A percentile compares a stretch with the other conserved stretches of the same genome.
Conservation (phyloP, 2,113 vertebrate species). For the Nerophis lumbriciformis region DNA sequence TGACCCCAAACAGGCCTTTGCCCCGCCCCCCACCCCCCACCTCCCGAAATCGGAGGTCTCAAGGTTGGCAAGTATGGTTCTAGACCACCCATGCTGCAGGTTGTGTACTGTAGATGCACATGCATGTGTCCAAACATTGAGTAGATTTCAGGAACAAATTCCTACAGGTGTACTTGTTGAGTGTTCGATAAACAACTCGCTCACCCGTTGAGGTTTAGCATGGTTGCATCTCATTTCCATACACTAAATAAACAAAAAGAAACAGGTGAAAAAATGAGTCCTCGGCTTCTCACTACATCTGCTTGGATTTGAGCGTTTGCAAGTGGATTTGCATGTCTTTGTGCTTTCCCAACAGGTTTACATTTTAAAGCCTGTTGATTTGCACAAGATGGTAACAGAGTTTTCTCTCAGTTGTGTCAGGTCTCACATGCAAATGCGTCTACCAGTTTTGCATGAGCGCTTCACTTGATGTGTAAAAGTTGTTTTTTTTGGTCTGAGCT, state of each 20-base stretch:
- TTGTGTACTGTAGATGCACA: neutral
- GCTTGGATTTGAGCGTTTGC: constrained; percentile 48
- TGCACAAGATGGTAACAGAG: constrained; percentile 44
- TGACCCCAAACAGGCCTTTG: too few species aligned
- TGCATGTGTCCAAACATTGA: neutral
- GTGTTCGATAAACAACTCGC: constrained; percentile 15
- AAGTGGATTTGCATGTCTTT: constrained; percentile 62
- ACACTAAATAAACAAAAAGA: constrained; percentile 45
- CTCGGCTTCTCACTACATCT: constrained; percentile 41
- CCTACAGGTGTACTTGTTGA: neutral
- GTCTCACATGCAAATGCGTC: constrained; percentile 38
- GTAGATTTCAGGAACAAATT: neutral
- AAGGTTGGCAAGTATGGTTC: constrained; percentile 26
- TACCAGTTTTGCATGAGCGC: constrained; percentile 11
- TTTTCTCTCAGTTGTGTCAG: constrained; percentile 28
- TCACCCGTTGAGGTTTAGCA: constrained; percentile 32
- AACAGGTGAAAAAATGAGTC: constrained; percentile 39
- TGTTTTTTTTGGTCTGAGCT: neutral
- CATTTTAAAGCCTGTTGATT: constrained; percentile 42
- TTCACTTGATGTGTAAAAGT: constrained; percentile 9
- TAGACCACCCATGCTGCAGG: too few species aligned
- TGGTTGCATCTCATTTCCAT: constrained; percentile 61
- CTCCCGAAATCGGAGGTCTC: too few species aligned
- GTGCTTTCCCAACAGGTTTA: constrained; percentile 44
- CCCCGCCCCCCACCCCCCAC: too few species aligned